A percentile compares a stretch with the other conserved stretches of the same genome.
These are phyloP conservation scores for Hemibagrus guttatus DNA, from an alignment of 2,797 vertebrate genomes.

Conservation along the genomic window DNA sequence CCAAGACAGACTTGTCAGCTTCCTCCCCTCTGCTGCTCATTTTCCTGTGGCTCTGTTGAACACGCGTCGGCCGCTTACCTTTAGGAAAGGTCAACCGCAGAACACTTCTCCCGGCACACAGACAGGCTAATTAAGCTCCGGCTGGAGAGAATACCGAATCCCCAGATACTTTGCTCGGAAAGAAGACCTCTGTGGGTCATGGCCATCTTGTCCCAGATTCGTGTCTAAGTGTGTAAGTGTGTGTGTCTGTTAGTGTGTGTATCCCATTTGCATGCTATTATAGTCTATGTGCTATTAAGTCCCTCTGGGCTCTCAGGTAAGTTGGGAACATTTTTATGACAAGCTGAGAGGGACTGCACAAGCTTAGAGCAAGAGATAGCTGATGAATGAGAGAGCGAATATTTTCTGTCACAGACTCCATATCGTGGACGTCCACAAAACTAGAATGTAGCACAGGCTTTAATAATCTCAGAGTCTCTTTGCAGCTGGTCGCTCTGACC, in stretches of 20 bases:
- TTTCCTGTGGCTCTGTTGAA: conserved; percentile 67
- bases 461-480: conserved; percentile 24
- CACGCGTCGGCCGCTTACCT: conserved; percentile 68
- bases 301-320: conserved; percentile 44
- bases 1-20: conserved; percentile 53
- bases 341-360: conserved; percentile 43
- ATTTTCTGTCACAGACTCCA: conserved; percentile 49
- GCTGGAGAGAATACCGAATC: conserved; percentile 62
- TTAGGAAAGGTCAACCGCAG: conserved; percentile 75
- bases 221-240: conserved; percentile 44
- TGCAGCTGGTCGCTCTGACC: not conserved
- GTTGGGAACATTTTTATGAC: conserved; percentile 53
- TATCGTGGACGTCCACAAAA: conserved; percentile 35
- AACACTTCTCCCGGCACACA: conserved; percentile 67
- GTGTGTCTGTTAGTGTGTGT: conserved; percentile 35
- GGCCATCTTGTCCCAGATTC: conserved; percentile 65
- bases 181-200: conserved; percentile 60
- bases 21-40: conserved; percentile 60
- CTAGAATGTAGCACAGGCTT: conserved; percentile 8
- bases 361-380: conserved; percentile 30
- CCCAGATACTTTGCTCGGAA: conserved; percentile 58
- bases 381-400: conserved; percentile 55
- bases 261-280: conserved; percentile 61
- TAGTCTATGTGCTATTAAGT: conserved; percentile 52
- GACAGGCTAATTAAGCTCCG: conserved; percentile 71